These are phyloP conservation scores for Platalea minor DNA, from an alignment of 2,797 vertebrate genomes.

Conservation along the genomic window DNA sequence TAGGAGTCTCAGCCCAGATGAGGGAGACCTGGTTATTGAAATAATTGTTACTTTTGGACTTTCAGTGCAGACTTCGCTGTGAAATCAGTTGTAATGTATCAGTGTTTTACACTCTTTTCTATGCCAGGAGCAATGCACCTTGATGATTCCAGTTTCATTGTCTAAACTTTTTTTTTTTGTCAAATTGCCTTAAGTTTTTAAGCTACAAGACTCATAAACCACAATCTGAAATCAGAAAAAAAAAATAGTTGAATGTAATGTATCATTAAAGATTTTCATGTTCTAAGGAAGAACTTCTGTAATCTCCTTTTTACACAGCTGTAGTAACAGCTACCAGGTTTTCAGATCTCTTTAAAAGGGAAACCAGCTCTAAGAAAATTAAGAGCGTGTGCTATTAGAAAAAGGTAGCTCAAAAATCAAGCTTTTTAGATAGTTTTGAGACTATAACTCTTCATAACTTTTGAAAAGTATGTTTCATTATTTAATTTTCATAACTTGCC, in stretches of 20 bases:
- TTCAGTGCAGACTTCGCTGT: not conserved
- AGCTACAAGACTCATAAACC: not conserved
- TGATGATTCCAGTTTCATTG: not conserved
- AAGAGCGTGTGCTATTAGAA: not conserved
- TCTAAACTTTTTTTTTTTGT: not conserved
- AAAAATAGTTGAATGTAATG: not conserved
- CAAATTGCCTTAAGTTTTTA: not conserved
- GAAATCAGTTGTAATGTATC: not conserved
- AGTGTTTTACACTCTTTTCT: not conserved
- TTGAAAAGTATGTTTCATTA: not conserved
- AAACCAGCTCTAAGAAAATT: not conserved
- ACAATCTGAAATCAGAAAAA: not conserved
- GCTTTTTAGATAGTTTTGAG: not conserved
- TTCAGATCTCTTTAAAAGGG: not conserved
- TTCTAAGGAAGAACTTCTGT: not conserved
- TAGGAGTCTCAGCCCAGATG: not conserved
- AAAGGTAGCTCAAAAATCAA: not conserved
- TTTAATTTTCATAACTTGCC: not conserved
- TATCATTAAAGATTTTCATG: not conserved
- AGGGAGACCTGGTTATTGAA: not conserved
- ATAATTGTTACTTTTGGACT: not conserved
- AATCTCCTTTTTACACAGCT: not conserved
- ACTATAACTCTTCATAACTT: not conserved
- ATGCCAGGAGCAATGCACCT: not conserved
- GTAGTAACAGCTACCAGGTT: not conserved